Percentiles rank a stretch among this genome's conserved stretches.
Conservation (phyloP, 2,113 vertebrate species). For the Myiagra hebetior region DNA sequence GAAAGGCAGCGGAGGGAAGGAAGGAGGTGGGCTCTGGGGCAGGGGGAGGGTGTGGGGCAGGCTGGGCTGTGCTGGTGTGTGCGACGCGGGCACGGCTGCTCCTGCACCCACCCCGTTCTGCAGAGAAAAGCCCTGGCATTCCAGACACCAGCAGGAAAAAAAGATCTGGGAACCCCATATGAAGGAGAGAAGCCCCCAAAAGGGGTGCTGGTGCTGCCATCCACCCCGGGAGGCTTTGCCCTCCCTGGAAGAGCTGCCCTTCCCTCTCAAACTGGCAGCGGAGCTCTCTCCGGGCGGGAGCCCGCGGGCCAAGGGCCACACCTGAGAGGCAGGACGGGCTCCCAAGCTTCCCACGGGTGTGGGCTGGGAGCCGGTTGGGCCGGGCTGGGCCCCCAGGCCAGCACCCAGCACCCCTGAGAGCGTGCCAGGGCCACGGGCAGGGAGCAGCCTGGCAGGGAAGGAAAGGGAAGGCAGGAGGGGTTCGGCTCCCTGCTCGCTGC, state of each 20-base stretch:
- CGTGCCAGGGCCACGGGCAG: not conserved
- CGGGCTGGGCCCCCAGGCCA: not conserved
- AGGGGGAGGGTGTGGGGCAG: not conserved
- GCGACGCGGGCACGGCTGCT: not conserved
- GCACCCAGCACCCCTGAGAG: not conserved
- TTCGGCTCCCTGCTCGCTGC: not conserved
- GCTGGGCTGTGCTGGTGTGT: not conserved
- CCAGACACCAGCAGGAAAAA: not conserved
- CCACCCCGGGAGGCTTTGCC: not conserved
- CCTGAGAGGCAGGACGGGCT: conserved; percentile 47
- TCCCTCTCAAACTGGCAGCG: not conserved
- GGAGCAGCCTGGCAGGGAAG: not conserved
- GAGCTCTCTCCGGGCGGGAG: not conserved
- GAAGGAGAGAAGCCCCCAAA: not conserved
- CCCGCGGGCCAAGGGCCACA: conserved; percentile 35
- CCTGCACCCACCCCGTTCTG: not conserved
- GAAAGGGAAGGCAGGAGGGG: not conserved
- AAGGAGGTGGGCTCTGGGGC: not conserved
- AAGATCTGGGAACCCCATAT: not conserved
- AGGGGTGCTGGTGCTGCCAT: not conserved
- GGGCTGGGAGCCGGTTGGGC: conserved; percentile 42
- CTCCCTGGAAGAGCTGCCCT: not conserved
- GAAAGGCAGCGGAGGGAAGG: not conserved
- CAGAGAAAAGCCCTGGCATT: not conserved
- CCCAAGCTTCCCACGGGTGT: conserved; percentile 38